Base-by-base conservation (phyloP, 2,797 vertebrate genomes). In the Cottoperca gobio region DNA sequence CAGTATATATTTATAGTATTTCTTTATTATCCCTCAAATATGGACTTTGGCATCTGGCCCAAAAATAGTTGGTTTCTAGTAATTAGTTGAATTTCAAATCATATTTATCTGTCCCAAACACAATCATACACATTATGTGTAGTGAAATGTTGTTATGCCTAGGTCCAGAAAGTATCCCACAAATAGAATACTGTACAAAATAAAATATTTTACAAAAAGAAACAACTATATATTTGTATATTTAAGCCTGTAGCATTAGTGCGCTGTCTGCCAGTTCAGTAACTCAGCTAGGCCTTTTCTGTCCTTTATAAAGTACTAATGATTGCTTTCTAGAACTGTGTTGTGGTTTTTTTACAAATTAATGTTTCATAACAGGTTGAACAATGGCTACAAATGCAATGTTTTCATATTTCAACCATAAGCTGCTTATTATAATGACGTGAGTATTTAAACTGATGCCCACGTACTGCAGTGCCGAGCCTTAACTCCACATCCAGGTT, bases 401-500 rank as follows among this genome's bases (percentile, higher is more conserved):
- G 0, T 28, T 75, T 53, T 16, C 28, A 40, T 23, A 49, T 49
- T 70, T 70, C 9, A 46, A 10, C 21, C 21, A 17, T 61, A 28
- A 17, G 5, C 5, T 49, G 50, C 11, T 68, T 68, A 24, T 13
- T 9, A 46, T 43, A 40, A 52, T 68, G 2, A 63, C n/a, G 16
- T 11, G 24, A 4, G 1, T 24, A 0, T 62, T 70, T 69, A 8
- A 60, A 35, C 48, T 66, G 21, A 14, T 52, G 24, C 37, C 64
- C 6, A 14, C 13, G 35, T 14, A 6, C 21, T 79, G 39, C 50
- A 21, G 35, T 72, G 16, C 3, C 1, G 28, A 82, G 54, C 85
- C 92, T 92, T 90, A 86, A 93, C 82, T 60, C 33, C 60, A 21
- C 43, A 60, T 39, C 49, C 94, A 99, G 98, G 76, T 99, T 99